Evolutionary conservation across 2,888 invertebrate species (phyloP), one percentile per base, ranked within the genome.

Genomic region (Pollenia angustigena): DNA sequence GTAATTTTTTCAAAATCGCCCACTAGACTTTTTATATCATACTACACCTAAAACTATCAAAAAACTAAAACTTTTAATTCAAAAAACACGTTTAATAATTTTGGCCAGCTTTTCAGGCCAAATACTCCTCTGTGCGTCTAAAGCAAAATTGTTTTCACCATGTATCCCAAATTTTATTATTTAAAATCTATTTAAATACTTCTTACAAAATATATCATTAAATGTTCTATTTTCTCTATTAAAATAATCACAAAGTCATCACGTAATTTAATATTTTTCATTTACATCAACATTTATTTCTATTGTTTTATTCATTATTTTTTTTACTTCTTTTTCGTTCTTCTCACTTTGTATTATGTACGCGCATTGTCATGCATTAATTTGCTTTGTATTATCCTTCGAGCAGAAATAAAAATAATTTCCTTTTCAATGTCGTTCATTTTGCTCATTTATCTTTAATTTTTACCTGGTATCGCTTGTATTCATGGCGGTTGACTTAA

Each of bases 391-490:
- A 82, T 88, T 86, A 87, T 87, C 84, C 85, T 85, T 87, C 54
- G 44, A 84, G 88, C 85, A 81, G 83, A 85, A 88, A 87, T 79
- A 81, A 88, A 88, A 88, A 86, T 81, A 89, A 87, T 88, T 88
- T 88, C 87, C 87, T 87, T 75, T 69, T 75, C 85, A 79, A 75
- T 82, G 56, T 75, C 80, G 81, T 85, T 82, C 72, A 64, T 60
- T 62, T 76, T 66, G 64, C 71, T 74, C 76, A 76, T 81, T 83
- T 81, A 72, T 83, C 48, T 82, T 81, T 23, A 16, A 71, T 66
- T 85, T 71, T 68, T 82, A 85, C 85, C 71, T 85, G 74, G 0
- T 46, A 40, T 14, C 2, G 4, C 8, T 71, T 54, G 46, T 48
- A 16, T 60, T 52, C 8, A 50, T 18, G 32, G 60, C 23, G 85